These are phyloP conservation scores for Tichodroma muraria DNA, from an alignment of 2,113 vertebrate genomes.

Conservation along the genomic window DNA sequence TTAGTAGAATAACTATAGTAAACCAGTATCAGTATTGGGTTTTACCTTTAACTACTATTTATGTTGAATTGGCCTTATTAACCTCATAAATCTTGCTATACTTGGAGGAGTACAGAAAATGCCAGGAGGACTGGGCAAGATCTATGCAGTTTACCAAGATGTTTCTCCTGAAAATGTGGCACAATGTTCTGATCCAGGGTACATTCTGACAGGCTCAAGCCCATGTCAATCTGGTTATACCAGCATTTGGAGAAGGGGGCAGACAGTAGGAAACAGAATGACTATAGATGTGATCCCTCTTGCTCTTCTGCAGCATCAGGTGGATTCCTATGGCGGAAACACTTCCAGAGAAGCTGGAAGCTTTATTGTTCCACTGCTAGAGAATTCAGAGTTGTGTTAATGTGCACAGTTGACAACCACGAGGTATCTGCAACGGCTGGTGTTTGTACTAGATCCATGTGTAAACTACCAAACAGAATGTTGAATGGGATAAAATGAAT, in stretches of 20 bases:
- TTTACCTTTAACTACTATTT: not conserved
- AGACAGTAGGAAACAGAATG: not conserved
- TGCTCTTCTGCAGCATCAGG: not conserved
- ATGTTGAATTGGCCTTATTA: not conserved
- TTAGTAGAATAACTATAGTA: not conserved
- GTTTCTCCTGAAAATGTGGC: not conserved
- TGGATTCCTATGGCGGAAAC: not conserved
- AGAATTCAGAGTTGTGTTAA: not conserved
- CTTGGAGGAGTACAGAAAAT: not conserved
- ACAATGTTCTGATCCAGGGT: not conserved
- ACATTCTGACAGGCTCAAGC: not conserved
- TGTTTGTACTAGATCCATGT: not conserved
- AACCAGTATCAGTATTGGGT: not conserved
- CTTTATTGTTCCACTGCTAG: not conserved
- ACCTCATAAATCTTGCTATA: not conserved
- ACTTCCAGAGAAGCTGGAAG: not conserved
- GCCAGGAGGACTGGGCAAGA: not conserved
- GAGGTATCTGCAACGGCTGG: not conserved
- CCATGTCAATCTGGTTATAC: not conserved
- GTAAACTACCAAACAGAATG: not conserved
- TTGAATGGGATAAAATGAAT: not conserved
- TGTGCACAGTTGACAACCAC: not conserved
- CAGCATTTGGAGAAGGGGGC: not conserved
- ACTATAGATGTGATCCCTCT: not conserved
- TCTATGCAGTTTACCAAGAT: not conserved